Evolutionary conservation across 2,797 vertebrate genomes (phyloP), one percentile per base, ranked within the genome.

Genomic region (Melanotaenia nigrans): DNA sequence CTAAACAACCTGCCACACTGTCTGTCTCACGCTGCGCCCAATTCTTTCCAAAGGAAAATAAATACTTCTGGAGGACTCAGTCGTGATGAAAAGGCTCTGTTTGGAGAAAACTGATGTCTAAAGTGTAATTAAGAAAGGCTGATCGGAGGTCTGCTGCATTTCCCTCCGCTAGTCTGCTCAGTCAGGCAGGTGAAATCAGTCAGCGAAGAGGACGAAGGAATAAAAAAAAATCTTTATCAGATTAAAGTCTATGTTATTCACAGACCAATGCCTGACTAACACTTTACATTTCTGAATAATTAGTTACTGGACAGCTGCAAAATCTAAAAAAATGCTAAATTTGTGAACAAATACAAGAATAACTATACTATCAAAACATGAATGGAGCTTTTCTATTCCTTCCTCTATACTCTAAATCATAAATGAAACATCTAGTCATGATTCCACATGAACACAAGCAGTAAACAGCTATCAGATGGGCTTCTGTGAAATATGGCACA

Each of bases 81-180:
- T 28, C 0, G 45, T 74, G 71, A 85, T 56, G 54, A 71, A 83
- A 66, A 59, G 75, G 24, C 54, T 42, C 20, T 71, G 64, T 72
- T 78, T 68, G 11, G 30, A 25, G 49, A 36, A 61, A 73, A 65
- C 69, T 35, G 78, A 82, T 14, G 28, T 74, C 22, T 73, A 65
- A 3, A 25, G 49, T 10, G 4, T 60, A 58, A 70, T 28, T 56
- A 51, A 68, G 67, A 24, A 65, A n/a, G 4, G 63, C 68, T 51
- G 25, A 42, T 75, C 24, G 56, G 45, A 69, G 40, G 38, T 72
- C 63, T 75, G 28, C 42, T 35, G n/a, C 3, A 47, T 64, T 66
- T 67, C 22, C 40, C 30, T 28, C 55, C 3, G 18, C 62, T 61
- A 30, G 72, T 78, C 16, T 35, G 51, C 51, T 68, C 38, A 61